Conservation (phyloP, 2,113 vertebrate genomes). For the Tychaedon coryphoeus region DNA sequence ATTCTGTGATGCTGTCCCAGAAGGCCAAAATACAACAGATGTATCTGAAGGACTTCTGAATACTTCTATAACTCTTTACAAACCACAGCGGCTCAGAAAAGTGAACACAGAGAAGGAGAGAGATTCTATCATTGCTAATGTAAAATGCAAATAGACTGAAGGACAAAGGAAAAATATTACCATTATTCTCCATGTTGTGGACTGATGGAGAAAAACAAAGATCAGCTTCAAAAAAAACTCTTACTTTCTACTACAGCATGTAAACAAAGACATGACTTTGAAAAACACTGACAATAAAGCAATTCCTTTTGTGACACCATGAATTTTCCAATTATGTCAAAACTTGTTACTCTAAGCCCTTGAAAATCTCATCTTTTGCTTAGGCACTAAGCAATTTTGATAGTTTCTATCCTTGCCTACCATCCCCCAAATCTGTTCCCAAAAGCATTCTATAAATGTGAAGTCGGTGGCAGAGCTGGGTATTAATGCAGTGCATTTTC, state of each 20-base stretch:
- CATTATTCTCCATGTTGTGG: background rate
- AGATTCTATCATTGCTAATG: background rate
- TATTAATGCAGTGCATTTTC: background rate
- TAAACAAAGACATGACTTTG: background rate
- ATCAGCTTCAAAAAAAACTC: background rate
- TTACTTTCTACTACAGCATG: background rate
- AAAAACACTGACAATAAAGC: background rate
- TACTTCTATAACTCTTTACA: background rate
- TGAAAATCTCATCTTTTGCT: background rate
- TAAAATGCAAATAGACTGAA: background rate
- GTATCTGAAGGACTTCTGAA: background rate
- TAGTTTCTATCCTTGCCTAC: background rate
- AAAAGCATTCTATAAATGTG: background rate
- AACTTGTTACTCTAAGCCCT: background rate
- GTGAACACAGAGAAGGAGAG: background rate
- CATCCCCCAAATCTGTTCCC: background rate
- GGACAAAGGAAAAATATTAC: background rate
- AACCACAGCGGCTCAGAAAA: background rate
- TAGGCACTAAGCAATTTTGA: background rate
- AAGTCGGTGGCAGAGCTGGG: background rate
- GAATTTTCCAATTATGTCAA: background rate
- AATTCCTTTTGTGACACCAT: background rate
- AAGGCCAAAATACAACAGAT: background rate
- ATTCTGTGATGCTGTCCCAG: background rate
- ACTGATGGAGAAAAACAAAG: background rate